Percentiles rank a stretch among this genome's conserved stretches.
These are phyloP conservation scores for Pocillopora verrucosa DNA, from an alignment of 64 coral and sea anemone species.

Conservation along the genomic window DNA sequence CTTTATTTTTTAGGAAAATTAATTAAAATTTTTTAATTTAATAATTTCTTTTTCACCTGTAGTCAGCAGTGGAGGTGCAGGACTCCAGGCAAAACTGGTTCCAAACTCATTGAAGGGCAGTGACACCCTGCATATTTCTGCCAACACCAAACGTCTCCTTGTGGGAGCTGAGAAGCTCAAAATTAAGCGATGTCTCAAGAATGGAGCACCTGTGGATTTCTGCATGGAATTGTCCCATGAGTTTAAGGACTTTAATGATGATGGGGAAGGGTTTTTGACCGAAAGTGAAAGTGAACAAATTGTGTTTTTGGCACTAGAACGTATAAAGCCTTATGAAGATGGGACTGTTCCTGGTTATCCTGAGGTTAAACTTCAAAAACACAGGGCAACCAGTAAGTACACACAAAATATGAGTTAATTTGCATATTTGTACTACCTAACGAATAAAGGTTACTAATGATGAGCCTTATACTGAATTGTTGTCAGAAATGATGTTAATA, in stretches of 20 bases:
- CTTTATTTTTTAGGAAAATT: not conserved
- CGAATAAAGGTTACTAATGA: no score
- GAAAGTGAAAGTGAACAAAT: slow-evolving; percentile 68
- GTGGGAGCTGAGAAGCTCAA: slow-evolving; percentile 88
- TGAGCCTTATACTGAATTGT: no score
- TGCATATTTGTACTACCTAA: no score
- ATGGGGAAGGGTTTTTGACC: slow-evolving; percentile 70
- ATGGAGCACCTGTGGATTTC: slow-evolving; percentile 79
- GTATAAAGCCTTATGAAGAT: slow-evolving; percentile 63
- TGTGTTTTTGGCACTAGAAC: slow-evolving; percentile 69
- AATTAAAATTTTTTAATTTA: not conserved
- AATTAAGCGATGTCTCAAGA: slow-evolving; percentile 69
- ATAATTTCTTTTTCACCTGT: not conserved
- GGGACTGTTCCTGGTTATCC: slow-evolving; percentile 81
- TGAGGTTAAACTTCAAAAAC: slow-evolving; percentile 76
- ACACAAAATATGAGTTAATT: no score
- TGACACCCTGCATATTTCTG: slow-evolving; percentile 84
- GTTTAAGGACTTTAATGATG: slow-evolving; percentile 65
- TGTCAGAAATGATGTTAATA: no score
- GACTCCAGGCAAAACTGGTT: slow-evolving; percentile 64
- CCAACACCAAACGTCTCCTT: slow-evolving; percentile 60
- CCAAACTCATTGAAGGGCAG: slow-evolving; percentile 83
- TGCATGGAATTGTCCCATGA: slow-evolving; percentile 58
- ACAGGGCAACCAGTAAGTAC: slow-evolving; percentile 77
- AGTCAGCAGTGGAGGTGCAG: slow-evolving; percentile 79